Evolutionary conservation across 1,140 invertebrate genomes (phyloP).

Genomic region (Diachasmimorpha longicaudata): DNA sequence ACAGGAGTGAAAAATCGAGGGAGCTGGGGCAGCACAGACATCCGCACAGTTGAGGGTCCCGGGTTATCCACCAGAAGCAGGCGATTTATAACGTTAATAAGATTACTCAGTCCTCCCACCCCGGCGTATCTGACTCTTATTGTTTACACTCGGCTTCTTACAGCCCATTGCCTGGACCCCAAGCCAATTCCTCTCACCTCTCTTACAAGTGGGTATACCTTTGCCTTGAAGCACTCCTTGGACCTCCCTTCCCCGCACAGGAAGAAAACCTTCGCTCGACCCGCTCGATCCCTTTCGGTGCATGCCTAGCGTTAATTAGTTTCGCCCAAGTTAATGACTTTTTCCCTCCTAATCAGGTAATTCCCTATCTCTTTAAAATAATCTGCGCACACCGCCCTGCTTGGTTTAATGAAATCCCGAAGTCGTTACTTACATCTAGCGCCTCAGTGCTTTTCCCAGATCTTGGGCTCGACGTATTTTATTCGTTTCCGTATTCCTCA

Average conservation of each 20-base stretch:
- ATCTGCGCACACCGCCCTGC: slow-evolving; percentile 54
- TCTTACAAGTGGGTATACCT: background rate
- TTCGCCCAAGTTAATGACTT: slow-evolving; percentile 64
- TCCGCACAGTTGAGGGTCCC: too few relatives aligned
- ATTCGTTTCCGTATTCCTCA: too few relatives aligned
- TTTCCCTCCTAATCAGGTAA: slow-evolving; percentile 65
- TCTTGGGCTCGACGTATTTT: too few relatives aligned
- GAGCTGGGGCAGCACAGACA: too few relatives aligned
- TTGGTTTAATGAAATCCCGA: slow-evolving; percentile 63
- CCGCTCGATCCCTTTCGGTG: too few relatives aligned
- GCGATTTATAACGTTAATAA: slow-evolving; percentile 32
- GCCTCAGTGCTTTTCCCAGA: slow-evolving; percentile 23
- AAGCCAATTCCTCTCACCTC: background rate
- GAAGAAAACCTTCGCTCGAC: slow-evolving; percentile 19
- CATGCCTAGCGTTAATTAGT: slow-evolving; percentile 58
- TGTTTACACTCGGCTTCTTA: slow-evolving; percentile 30
- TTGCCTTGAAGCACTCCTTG: background rate
- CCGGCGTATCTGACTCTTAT: slow-evolving; percentile 24
- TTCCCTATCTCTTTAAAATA: slow-evolving; percentile 65
- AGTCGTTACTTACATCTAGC: slow-evolving; percentile 63
- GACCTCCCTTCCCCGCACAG: background rate
- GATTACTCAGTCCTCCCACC: slow-evolving; percentile 20
- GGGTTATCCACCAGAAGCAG: background rate
- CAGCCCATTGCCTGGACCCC: too few relatives aligned
- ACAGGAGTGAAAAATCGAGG: too few relatives aligned